phyloP scores from a whole-genome alignment of 2,888 invertebrate species.

The Drosophila parthenogenetica region DNA sequence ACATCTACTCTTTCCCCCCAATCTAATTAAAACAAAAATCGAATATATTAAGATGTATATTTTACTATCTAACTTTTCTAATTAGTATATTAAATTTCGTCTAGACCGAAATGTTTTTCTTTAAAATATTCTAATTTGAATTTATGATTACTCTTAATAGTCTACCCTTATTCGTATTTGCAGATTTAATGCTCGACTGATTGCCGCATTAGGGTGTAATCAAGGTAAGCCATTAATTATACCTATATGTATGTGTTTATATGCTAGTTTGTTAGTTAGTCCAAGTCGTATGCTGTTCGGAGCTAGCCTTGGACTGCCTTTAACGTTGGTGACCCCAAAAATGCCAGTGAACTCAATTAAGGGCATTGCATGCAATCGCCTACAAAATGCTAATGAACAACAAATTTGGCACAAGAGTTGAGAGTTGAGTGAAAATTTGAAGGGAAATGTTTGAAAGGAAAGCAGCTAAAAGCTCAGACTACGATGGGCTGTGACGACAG shows the following conservation, averaged over 20 bases:
- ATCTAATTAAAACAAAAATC: too few relatives aligned
- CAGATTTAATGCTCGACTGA: slow-evolving; percentile 2
- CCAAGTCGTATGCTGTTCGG: slow-evolving; percentile 5
- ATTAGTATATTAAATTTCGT: slow-evolving; percentile 7
- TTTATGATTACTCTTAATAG: slow-evolving; percentile 19
- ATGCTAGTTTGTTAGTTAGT: not conserved
- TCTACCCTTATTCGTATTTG: not conserved
- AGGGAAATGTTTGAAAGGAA: not conserved
- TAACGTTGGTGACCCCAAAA: slow-evolving; percentile 33
- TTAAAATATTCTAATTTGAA: slow-evolving; percentile 1
- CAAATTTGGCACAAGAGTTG: slow-evolving; percentile 28
- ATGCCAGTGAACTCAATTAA: slow-evolving; percentile 52
- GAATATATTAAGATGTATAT: too few relatives aligned
- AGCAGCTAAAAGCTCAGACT: slow-evolving; percentile 8
- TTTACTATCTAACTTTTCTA: not conserved
- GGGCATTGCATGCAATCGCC: slow-evolving; percentile 33
- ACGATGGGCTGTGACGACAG: slow-evolving; percentile 48
- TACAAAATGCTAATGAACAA: slow-evolving; percentile 51
- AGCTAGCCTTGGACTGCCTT: slow-evolving; percentile 7
- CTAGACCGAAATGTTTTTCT: not conserved
- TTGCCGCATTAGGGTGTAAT: slow-evolving; percentile 18
- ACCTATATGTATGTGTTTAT: slow-evolving; percentile 5
- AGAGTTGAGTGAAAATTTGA: slow-evolving; percentile 6
- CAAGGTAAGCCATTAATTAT: slow-evolving; percentile 28
- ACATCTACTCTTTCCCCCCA: too few relatives aligned